These are phyloP conservation scores for Sarcophaga bullata DNA, from an alignment of 1,140 invertebrate genomes.

Conservation along the genomic window DNA sequence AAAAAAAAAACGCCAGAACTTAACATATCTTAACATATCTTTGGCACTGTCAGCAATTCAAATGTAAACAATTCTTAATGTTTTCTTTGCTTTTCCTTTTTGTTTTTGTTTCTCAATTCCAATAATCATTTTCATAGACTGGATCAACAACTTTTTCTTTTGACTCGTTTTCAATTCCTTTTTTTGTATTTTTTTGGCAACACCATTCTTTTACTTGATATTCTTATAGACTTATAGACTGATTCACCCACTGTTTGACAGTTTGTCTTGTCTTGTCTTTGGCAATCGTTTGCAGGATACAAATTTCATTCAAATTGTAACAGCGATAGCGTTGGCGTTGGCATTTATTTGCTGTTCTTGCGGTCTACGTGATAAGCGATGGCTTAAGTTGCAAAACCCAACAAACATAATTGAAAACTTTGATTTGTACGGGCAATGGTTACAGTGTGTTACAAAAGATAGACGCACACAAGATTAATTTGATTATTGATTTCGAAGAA, in stretches of 20 bases:
- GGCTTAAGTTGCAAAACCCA: neutral
- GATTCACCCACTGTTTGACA: too few species aligned
- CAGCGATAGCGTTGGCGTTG: too few species aligned
- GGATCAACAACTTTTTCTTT: neutral
- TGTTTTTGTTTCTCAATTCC: neutral
- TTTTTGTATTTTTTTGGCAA: neutral
- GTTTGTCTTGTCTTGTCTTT: too few species aligned
- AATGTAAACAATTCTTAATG: neutral
- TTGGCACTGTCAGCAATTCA: neutral
- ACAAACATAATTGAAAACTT: too few species aligned
- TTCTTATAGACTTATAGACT: neutral
- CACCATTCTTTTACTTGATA: neutral
- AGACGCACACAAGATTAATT: too few species aligned
- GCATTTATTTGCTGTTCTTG: neutral
- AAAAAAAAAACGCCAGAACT: too few species aligned
- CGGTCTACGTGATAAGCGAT: slow-evolving; percentile 9
- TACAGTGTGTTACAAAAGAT: neutral
- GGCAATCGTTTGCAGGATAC: neutral
- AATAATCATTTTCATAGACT: neutral
- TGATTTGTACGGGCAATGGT: neutral
- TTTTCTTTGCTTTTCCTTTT: neutral
- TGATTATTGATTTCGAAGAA: too few species aligned
- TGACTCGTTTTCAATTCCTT: neutral
- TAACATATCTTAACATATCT: neutral
- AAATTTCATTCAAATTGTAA: neutral